Percentiles rank a stretch among this genome's conserved stretches.
These are phyloP conservation scores for Olivierus martensii DNA, from an alignment of 1,140 invertebrate species.

Conservation along the genomic window DNA sequence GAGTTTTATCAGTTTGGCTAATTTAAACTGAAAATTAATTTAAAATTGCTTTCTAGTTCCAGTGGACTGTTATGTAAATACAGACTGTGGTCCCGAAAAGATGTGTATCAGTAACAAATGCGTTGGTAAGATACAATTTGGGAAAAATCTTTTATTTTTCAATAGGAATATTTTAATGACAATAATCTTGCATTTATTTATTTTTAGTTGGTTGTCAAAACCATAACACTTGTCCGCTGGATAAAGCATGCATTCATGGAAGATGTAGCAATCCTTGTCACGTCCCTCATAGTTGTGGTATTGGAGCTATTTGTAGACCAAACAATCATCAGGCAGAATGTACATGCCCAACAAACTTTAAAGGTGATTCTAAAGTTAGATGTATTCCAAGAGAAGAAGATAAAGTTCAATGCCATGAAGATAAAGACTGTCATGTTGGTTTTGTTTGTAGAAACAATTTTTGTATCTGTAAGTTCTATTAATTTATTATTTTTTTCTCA, in stretches of 20 bases:
- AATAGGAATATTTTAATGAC: not conserved
- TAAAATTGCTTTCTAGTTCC: constrained; percentile 27
- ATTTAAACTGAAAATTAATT: not conserved
- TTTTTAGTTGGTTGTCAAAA: constrained; percentile 18
- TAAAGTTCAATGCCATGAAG: constrained; percentile 48
- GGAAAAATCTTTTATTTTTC: not conserved
- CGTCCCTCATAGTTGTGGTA: constrained; percentile 60
- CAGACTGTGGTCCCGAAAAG: constrained; percentile 80
- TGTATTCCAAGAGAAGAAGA: constrained; percentile 42
- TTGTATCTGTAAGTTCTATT: constrained; percentile 14
- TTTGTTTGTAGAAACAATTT: constrained; percentile 42
- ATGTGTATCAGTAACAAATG: constrained; percentile 37
- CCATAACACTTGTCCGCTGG: constrained; percentile 22
- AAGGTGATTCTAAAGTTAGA: constrained; percentile 27
- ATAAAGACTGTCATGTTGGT: constrained; percentile 49
- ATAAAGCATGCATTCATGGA: constrained; percentile 34
- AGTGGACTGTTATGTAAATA: constrained; percentile 73
- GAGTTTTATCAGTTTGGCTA: too few species aligned
- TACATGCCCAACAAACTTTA: constrained; percentile 56
- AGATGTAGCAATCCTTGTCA: constrained; percentile 60
- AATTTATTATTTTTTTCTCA: not conserved
- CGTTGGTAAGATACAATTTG: constrained; percentile 25
- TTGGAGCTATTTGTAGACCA: constrained; percentile 64
- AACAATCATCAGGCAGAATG: constrained; percentile 67
- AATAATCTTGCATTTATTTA: too few species aligned